A percentile compares a stretch with the other conserved stretches of the same genome.
These are phyloP conservation scores for Neomorphus geoffroyi DNA, from an alignment of 2,797 vertebrate genomes.

Conservation along the genomic window DNA sequence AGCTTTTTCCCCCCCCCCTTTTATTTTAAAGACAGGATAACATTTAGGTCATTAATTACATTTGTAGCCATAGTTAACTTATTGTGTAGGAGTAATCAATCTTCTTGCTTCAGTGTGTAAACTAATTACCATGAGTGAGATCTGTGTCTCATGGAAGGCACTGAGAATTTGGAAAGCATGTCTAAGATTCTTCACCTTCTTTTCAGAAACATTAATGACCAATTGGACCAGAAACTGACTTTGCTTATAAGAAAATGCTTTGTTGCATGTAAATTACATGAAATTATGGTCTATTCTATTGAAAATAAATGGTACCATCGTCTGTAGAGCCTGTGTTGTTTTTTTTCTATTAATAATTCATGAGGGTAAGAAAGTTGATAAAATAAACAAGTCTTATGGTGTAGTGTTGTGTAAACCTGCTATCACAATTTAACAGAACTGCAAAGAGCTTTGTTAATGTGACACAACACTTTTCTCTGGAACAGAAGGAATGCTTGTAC, in stretches of 20 bases:
- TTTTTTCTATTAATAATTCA: not conserved
- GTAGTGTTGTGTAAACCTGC: not conserved
- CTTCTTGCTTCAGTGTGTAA: not conserved
- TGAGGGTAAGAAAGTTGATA: not conserved
- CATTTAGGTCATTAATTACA: not conserved
- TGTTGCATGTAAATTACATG: not conserved
- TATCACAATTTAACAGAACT: not conserved
- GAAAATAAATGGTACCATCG: not conserved
- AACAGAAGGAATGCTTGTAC: conserved; percentile 7
- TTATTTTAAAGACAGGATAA: not conserved
- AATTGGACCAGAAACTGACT: not conserved
- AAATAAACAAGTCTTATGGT: not conserved
- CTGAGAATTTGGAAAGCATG: not conserved
- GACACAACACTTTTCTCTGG: conserved; percentile 7
- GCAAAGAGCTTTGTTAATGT: conserved; percentile 8
- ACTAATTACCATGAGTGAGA: not conserved
- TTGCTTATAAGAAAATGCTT: not conserved
- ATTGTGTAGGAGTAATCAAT: not conserved
- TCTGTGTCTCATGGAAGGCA: not conserved
- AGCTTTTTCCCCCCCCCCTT: no score
- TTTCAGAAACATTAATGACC: not conserved
- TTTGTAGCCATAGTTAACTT: not conserved
- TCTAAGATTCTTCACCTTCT: not conserved
- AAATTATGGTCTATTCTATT: not conserved
- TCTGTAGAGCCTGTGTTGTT: not conserved